Base-by-base conservation (phyloP, 2,113 vertebrate species). In the Oncorhynchus nerka region DNA sequence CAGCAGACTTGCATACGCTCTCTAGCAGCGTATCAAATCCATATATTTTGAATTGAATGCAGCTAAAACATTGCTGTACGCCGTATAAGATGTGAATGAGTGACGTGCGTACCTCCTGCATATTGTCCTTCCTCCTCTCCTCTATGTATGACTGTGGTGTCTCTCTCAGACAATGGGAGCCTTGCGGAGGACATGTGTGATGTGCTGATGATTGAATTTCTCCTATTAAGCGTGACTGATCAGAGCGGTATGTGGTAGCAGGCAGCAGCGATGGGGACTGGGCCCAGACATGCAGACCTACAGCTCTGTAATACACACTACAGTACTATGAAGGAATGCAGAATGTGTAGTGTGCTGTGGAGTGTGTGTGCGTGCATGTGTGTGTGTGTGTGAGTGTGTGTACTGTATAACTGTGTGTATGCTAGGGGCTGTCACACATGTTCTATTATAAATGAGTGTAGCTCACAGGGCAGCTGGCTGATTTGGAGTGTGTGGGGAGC, bases 381-480 rank as follows among this genome's bases (percentile, higher is more conserved):
- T 34, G 32, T 34, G 30, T 34, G 32, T 7, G 32, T 34, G 32
- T 34, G 32, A 34, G 32, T 34, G 55, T 34, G 65, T 72, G 26
- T 59, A 16, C 28, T 34, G 28, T 73, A 19, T 30, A 30, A 28
- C 13, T 72, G 70, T 72, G 70, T 59, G 70, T 32, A 16, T 39
- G 57, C 30, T 30, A 24, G 70, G 51, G 70, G 22, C 73, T 48
- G 86, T 84, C 82, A 82, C 83, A 81, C 73, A 62, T 75, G 45
- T 76, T 82, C 34, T 9, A 71, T 88, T 89, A 88, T 88, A 88
- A 88, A 91, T 89, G 81, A 88, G 82, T 69, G 26, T 16, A 48
- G 77, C 34, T 39, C 1, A 75, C 65, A 62, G 79, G 91, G 87
- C 88, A 91, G 85, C 85, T 89, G 87, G 89, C 84, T 85, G 83